These are phyloP conservation scores for Zhuqinia jingwanae DNA, from an alignment of 2,888 invertebrate genomes.

Conservation along the genomic window DNA sequence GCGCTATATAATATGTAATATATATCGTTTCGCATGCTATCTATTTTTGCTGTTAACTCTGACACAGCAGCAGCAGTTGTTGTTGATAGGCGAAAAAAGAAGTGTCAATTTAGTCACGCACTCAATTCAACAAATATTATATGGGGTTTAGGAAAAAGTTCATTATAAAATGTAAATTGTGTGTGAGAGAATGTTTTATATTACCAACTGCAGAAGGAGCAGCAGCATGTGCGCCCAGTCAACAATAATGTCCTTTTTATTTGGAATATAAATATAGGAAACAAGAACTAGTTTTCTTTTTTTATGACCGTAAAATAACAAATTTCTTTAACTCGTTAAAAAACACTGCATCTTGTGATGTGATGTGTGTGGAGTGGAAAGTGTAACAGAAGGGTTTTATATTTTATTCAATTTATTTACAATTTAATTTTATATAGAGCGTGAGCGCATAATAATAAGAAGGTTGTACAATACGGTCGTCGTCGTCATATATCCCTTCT, in stretches of 20 bases:
- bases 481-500: no score
- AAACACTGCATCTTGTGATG: not conserved
- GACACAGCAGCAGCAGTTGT: conserved; percentile 56
- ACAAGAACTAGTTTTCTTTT: conserved; percentile 46
- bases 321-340: conserved; percentile 39
- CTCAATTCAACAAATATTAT: conserved; percentile 26
- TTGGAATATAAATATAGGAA: conserved; percentile 3
- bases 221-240: conserved; percentile 35
- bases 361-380: not conserved
- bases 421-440: not conserved
- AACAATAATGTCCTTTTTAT: not conserved
- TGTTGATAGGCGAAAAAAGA: conserved; percentile 64
- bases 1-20: no score
- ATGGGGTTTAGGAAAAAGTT: conserved; percentile 61
- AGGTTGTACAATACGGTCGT: no score
- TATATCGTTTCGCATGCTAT: not conserved
- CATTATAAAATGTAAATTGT: conserved; percentile 77
- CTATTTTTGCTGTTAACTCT: not conserved
- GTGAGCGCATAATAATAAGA: no score
- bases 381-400: not conserved
- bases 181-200: conserved; percentile 23
- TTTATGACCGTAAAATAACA: conserved; percentile 49
- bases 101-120: conserved; percentile 64
- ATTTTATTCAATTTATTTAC: conserved; percentile 1
- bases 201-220: not conserved